Percentiles rank a stretch among this genome's conserved stretches.
These are phyloP conservation scores for Ctenomys sociabilis DNA, from an alignment of 2,113 vertebrate species.

Conservation along the genomic window DNA sequence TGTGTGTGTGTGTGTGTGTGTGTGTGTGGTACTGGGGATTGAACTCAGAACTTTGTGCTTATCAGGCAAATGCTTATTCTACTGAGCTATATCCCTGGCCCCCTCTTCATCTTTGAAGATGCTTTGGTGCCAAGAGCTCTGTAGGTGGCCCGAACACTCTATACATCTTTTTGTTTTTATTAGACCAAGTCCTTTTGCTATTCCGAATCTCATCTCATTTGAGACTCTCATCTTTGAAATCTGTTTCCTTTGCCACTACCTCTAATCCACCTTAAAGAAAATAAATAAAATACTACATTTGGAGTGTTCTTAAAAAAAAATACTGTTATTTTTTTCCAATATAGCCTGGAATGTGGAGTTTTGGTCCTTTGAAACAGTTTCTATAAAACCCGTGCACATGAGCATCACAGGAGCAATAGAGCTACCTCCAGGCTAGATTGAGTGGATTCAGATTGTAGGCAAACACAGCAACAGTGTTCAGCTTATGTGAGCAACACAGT, in stretches of 20 bases:
- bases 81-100: too few species aligned
- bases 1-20: too few species aligned
- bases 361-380: slow-evolving; percentile 21
- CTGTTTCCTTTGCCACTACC: background rate
- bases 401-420: background rate
- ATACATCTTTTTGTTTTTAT: background rate
- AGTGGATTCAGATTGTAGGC: background rate
- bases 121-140: background rate
- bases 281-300: background rate
- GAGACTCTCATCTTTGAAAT: slow-evolving; percentile 32
- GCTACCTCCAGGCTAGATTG: background rate
- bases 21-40: too few species aligned
- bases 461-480: background rate
- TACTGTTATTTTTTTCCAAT: background rate
- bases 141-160: background rate
- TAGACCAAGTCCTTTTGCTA: background rate
- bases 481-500: background rate
- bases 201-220: background rate
- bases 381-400: background rate
- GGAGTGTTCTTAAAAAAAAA: background rate
- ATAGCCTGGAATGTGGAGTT: background rate
- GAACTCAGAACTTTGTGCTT: too few species aligned
- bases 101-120: background rate
- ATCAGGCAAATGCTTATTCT: too few species aligned
- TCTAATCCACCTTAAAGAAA: background rate